Evolutionary conservation across 2,888 invertebrate species (phyloP), one percentile per base, ranked within the genome.

Genomic region (Scaptomyza flava): DNA sequence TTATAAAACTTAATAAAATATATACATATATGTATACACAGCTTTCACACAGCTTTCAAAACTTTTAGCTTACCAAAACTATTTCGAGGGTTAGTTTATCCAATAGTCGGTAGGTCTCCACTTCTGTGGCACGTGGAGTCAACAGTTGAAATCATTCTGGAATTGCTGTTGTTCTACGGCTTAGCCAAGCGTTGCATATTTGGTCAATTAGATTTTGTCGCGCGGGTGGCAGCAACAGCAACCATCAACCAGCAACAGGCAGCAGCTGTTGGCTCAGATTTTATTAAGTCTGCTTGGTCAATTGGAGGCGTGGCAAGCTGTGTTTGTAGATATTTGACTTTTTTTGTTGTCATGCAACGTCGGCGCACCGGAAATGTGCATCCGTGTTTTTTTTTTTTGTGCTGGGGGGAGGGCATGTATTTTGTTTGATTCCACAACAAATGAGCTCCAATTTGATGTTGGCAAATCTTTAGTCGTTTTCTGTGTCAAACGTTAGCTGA

Each of bases 151-250:
- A 33, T 64, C 50, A 52, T 74, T 78, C 79, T 79, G 64, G 48
- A 63, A 46, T 45, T 33, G 50, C 47, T 61, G 67, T 62, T 76
- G 68, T 81, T 81, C 82, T 76, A 38, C 43, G 23, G 63, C 30
- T 69, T 80, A 87, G 41, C 89, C 60, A 71, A 87, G 89, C 84
- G 86, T 87, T 69, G 72, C 69, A 77, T 77, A 79, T 87, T 82
- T 87, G 87, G 85, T 87, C 89, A 87, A 89, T 83, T 88, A 79
- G 71, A 73, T 58, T 77, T 69, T 82, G 81, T 82, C 89, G 87
- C 89, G 87, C 87, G 73, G 87, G 72, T 77, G 83, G 83, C 54
- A 52, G 73, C 79, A 60, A 67, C 33, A 6, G 33, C 33, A 12
- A 27, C 8, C n/a, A 9, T 5, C 27, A 43, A 6, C 8, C 8